A percentile compares a stretch with the other conserved stretches of the same genome.
Conservation (phyloP, 2,113 vertebrate species). For the Panurus biarmicus region DNA sequence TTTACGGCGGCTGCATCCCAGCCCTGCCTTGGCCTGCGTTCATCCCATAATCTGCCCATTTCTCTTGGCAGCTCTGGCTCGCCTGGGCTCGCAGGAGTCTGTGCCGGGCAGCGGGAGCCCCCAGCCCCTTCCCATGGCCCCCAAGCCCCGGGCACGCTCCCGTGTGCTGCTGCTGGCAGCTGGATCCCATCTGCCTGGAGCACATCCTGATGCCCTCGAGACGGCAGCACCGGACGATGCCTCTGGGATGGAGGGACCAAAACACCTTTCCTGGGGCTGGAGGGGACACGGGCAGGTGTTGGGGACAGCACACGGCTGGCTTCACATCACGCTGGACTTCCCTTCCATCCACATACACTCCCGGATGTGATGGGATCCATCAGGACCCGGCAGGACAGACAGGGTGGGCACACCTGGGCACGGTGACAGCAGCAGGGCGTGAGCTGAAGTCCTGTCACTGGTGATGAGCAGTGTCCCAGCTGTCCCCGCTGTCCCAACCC, state of each 20-base stretch:
- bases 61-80: slow-evolving; percentile 61
- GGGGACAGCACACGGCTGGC: not conserved
- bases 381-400: not conserved
- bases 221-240: not conserved
- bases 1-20: slow-evolving; percentile 66
- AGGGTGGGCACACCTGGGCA: not conserved
- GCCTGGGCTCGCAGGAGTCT: not conserved
- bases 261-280: fast-evolving
- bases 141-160: slow-evolving; percentile 4
- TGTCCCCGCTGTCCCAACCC: not conserved
- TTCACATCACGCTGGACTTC: fast-evolving
- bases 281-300: fast-evolving
- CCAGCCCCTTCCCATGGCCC: not conserved
- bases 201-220: slow-evolving; percentile 45
- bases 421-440: not conserved
- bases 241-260: not conserved
- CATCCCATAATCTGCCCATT: slow-evolving; percentile 67
- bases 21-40: slow-evolving; percentile 66
- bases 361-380: fast-evolving
- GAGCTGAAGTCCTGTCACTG: not conserved
- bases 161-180: slow-evolving; percentile 69
- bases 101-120: not conserved
- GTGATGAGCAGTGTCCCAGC: not conserved
- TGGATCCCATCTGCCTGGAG: slow-evolving; percentile 69
- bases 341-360: not conserved